Base-by-base conservation (phyloP, 2,113 vertebrate genomes). In the Psilopogon haemacephalus region DNA sequence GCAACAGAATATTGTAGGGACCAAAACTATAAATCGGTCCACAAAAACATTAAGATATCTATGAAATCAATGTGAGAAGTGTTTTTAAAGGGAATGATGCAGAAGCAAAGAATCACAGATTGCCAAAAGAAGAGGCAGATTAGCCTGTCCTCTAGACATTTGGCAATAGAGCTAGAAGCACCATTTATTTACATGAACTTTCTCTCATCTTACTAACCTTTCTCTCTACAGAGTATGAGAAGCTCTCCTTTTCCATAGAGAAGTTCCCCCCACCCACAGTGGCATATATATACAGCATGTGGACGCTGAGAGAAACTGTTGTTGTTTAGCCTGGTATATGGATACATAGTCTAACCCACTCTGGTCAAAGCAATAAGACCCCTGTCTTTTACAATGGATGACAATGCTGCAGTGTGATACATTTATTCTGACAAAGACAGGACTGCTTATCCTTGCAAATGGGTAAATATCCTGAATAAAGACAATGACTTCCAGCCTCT, bases 281-380 rank as follows among this genome's bases (percentile, higher is more conserved):
- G 8, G 0, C 23, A 38, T 11, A 24, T 0, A 0, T n/a, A 8
- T 2, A 46, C 7, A 11, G 8, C 9, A 14, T 3, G 11, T 12
- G 23, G 11, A 6, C 24, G 52, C 3, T 8, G 30, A 9, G 4
- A 17, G 2, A 14, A 42, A 27, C 26, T 40, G 7, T 35, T 14
- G 16, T 20, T 7, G 2, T 1, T 5, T 2, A 64, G 13, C 50
- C 28, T 46, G 71, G 12, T n/a, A 17, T 8, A 27, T 5, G 20
- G 11, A 8, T 6, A 2, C 6, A 10, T 3, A 37, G 42, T 8
- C n/a, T 35, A 28, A 26, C 37, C 11, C 27, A 60, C 44, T 9
- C 8, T 21, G 20, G 20, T 33, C 15, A 37, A 82, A 89, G 33
- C 5, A 30, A 0, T 15, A 33, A 30, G 15, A 32, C 4, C 5